Evolutionary conservation across 2,797 vertebrate genomes (phyloP).

Genomic region (Galagoides demidoff): DNA sequence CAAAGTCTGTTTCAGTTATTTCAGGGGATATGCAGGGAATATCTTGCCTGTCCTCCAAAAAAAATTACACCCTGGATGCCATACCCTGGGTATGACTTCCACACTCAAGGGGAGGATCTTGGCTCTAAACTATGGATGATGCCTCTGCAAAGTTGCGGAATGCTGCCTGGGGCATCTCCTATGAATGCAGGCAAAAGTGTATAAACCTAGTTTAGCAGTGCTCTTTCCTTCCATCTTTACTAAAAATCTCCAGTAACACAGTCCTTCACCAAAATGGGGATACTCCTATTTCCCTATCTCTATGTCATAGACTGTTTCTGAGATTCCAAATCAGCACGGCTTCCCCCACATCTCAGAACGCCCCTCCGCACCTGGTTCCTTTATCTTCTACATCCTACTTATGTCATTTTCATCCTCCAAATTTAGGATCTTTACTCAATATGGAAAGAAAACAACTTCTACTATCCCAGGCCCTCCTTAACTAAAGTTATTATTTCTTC

Average conservation of each 20-base stretch:
- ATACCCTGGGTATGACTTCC: not conserved
- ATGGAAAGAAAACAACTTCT: not conserved
- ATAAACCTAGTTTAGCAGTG: not conserved
- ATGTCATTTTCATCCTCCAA: not conserved
- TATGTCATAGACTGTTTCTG: not conserved
- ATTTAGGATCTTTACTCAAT: not conserved
- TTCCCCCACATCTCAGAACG: not conserved
- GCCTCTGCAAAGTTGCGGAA: not conserved
- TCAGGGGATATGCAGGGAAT: not conserved
- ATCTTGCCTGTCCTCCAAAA: not conserved
- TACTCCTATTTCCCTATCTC: not conserved
- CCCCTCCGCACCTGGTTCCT: not conserved
- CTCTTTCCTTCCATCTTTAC: not conserved
- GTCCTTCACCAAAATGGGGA: not conserved
- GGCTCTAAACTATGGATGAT: not conserved
- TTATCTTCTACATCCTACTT: not conserved
- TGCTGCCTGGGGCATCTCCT: not conserved
- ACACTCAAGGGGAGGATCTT: not conserved
- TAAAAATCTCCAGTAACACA: not conserved
- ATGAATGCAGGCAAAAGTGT: not conserved
- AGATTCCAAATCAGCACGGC: not conserved
- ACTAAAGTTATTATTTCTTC: not conserved
- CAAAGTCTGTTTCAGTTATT: not conserved
- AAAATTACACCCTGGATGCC: accelerated
- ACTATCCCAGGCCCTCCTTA: not conserved